Evolutionary conservation across 23 tunicate genomes (phyloP).

Genomic region (Trididemnum miniatum): DNA sequence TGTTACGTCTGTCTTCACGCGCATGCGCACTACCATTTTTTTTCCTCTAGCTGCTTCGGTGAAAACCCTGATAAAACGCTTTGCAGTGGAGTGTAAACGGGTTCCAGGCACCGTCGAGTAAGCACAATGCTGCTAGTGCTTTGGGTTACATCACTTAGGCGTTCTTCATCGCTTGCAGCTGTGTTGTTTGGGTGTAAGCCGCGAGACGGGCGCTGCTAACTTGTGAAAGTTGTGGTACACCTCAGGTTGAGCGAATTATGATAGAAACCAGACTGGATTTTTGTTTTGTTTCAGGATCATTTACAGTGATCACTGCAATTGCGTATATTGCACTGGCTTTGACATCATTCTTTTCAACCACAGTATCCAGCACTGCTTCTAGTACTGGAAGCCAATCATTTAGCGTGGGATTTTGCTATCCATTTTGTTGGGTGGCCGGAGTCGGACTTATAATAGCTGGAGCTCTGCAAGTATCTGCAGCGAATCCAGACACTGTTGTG

Average conservation of each 20-base stretch:
- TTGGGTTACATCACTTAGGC: no score
- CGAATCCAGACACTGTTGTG: not conserved
- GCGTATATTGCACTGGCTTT: slow-evolving; percentile 5
- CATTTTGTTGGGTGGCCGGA: not conserved
- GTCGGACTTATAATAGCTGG: not conserved
- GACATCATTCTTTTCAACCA: not conserved
- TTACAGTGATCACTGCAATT: slow-evolving; percentile 5
- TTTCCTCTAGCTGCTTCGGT: no score
- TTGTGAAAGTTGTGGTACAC: no score
- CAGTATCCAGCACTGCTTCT: not conserved
- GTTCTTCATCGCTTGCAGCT: no score
- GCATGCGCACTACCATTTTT: not conserved
- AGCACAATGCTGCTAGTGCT: no score
- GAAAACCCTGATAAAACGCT: no score
- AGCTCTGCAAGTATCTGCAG: not conserved
- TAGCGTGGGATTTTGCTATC: not conserved
- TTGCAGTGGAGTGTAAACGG: no score
- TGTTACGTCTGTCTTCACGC: not conserved
- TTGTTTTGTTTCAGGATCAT: not conserved
- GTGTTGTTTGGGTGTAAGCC: no score
- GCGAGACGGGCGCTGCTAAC: no score
- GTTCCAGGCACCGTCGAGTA: no score
- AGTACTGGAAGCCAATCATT: not conserved
- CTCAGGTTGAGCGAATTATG: no score
- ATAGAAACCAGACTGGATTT: no score